A percentile compares a stretch with the other conserved stretches of the same genome.
These are phyloP conservation scores for Platycercus adscitus DNA, from an alignment of 2,113 vertebrate genomes.

Conservation along the genomic window DNA sequence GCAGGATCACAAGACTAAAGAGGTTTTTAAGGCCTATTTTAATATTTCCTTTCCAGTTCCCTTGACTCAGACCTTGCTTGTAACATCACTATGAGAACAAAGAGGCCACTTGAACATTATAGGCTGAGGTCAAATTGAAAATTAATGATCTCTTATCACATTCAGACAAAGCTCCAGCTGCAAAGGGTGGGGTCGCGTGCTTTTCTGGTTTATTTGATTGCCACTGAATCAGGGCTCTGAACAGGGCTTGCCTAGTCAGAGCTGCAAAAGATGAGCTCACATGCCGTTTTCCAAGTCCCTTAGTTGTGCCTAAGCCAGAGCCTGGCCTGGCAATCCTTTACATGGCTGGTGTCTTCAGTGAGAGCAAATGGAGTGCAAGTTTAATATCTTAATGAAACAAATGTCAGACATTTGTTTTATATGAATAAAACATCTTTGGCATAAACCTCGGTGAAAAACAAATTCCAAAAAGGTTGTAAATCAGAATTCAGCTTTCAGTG, in stretches of 20 bases:
- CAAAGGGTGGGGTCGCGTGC: constrained; percentile 53
- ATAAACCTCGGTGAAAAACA: constrained; percentile 41
- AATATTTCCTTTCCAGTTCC: constrained; percentile 62
- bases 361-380: constrained; percentile 16
- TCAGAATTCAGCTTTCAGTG: constrained; percentile 50
- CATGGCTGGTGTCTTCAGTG: neutral
- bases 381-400: constrained; percentile 68
- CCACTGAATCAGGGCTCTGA: constrained; percentile 39
- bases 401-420: constrained; percentile 61
- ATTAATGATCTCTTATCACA: constrained; percentile 72
- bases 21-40: constrained; percentile 58
- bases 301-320: neutral
- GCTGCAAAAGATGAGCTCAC: constrained; percentile 61
- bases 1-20: constrained; percentile 14
- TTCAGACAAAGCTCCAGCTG: constrained; percentile 68
- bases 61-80: constrained; percentile 64
- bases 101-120: constrained; percentile 62
- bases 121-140: constrained; percentile 69
- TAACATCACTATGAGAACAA: constrained; percentile 53
- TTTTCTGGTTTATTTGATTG: constrained; percentile 67
- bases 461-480: constrained; percentile 64
- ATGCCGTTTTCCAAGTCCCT: neutral
- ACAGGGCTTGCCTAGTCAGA: constrained; percentile 2
- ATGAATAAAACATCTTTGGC: constrained; percentile 66
- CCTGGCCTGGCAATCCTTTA: neutral